These are phyloP conservation scores for Virgularia gustaviana DNA, from an alignment of 92 coral and sea anemone species.

Conservation along the genomic window DNA sequence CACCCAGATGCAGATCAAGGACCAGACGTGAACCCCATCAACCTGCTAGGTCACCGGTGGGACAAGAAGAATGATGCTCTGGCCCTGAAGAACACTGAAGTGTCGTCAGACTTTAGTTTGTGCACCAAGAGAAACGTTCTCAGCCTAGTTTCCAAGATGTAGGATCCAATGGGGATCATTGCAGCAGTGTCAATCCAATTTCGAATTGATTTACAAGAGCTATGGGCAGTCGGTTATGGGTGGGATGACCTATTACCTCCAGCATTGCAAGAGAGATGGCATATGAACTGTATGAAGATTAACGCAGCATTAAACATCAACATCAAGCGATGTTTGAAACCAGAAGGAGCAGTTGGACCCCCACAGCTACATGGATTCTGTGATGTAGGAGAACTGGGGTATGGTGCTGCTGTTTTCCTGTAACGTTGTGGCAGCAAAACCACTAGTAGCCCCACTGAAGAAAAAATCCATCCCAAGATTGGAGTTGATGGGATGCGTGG, in stretches of 20 bases:
- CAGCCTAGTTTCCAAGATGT: conserved; percentile 7
- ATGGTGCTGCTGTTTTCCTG: conserved; percentile 6
- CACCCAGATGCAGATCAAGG: not conserved
- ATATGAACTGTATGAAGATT: conserved; percentile 7
- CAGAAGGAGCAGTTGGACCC: conserved; percentile 1
- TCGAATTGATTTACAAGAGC: conserved; percentile 33
- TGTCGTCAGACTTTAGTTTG: not conserved
- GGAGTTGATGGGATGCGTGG: not conserved
- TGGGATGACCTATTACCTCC: conserved; percentile 29
- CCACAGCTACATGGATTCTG: conserved; percentile 25
- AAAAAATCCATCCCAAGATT: not conserved
- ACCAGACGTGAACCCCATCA: not conserved
- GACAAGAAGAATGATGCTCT: not conserved
- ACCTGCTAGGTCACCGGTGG: conserved; percentile 1
- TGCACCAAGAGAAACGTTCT: conserved; percentile 6
- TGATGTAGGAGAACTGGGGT: conserved; percentile 12
- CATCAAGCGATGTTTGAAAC: conserved; percentile 20
- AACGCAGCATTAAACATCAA: not conserved
- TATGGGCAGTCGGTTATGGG: conserved; percentile 27
- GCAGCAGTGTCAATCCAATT: conserved; percentile 34
- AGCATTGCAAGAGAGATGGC: conserved; percentile 6
- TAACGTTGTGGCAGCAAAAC: not conserved
- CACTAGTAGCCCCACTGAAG: not conserved
- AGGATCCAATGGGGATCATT: conserved; percentile 47
- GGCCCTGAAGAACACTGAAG: not conserved